These are phyloP conservation scores for Eutolmus rufibarbis DNA, from an alignment of 2,888 invertebrate species.

Conservation along the genomic window DNA sequence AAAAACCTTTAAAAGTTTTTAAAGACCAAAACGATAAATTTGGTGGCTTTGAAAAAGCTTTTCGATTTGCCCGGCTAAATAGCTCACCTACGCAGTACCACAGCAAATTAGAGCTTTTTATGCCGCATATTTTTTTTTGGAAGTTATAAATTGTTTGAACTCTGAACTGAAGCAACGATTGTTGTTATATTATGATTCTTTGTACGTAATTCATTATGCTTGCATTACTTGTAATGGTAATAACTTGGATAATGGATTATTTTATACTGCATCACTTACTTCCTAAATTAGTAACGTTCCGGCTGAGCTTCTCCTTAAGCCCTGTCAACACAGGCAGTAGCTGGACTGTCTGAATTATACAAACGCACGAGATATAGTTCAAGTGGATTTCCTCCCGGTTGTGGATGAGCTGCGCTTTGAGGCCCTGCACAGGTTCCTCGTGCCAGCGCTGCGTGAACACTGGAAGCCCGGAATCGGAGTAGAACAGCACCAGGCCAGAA, in stretches of 20 bases:
- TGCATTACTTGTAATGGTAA: no score
- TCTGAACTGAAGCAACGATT: no score
- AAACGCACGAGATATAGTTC: constrained; percentile 72
- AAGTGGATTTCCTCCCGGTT: constrained; percentile 64
- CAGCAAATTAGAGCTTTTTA: no score
- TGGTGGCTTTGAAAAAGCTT: no score
- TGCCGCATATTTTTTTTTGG: neutral
- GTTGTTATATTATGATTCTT: no score
- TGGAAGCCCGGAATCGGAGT: constrained; percentile 85
- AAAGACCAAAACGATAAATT: no score
- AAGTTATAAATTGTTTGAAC: no score
- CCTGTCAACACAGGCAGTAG: constrained; percentile 79
- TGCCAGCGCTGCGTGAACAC: constrained; percentile 85
- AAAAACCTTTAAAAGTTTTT: no score
- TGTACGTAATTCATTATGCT: no score
- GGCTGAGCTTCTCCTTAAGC: constrained; percentile 75
- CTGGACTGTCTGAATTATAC: constrained; percentile 76
- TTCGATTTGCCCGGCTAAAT: no score
- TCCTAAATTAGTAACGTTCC: constrained; percentile 56
- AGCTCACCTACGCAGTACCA: no score
- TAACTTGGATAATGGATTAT: neutral
- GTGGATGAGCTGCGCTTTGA: constrained; percentile 76
- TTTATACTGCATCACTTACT: neutral
- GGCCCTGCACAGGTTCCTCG: constrained; percentile 76
- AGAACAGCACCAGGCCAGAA: constrained; percentile 85